These are phyloP conservation scores for Empidonax traillii DNA, from an alignment of 2,113 vertebrate genomes.

Conservation along the genomic window DNA sequence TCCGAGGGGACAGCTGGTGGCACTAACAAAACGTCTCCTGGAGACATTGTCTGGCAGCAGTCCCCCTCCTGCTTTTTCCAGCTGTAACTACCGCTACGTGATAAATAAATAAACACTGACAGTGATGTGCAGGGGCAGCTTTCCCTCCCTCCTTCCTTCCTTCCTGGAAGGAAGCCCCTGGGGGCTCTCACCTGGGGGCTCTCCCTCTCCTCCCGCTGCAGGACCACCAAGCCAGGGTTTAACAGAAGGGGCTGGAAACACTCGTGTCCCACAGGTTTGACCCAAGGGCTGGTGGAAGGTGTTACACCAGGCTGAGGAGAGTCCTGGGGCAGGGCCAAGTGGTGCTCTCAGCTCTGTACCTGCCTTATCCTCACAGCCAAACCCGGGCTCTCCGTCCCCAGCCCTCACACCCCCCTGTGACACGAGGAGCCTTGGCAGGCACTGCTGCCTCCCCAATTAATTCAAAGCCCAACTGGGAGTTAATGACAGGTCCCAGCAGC, in stretches of 20 bases:
- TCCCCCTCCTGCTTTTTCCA: conserved; percentile 22
- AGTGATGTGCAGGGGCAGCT: conserved; percentile 9
- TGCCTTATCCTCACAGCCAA: background rate
- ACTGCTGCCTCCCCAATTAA: background rate
- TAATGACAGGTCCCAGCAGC: background rate
- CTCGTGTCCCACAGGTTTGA: fast-evolving
- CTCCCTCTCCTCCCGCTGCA: background rate
- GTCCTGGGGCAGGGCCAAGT: background rate
- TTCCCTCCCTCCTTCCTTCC: background rate
- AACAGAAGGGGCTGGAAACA: background rate
- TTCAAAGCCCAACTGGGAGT: background rate
- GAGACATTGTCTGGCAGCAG: conserved; percentile 46
- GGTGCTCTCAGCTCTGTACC: background rate
- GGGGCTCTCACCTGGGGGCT: background rate
- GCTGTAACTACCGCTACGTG: conserved; percentile 70
- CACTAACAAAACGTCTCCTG: conserved; percentile 67
- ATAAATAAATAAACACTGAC: conserved; percentile 56
- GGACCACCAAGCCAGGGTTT: background rate
- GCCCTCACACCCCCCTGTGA: background rate
- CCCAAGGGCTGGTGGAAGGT: fast-evolving
- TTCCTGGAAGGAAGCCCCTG: background rate
- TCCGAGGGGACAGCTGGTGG: conserved; percentile 75
- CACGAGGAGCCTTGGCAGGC: background rate
- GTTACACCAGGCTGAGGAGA: fast-evolving
- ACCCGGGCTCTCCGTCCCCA: fast-evolving